Percentiles rank a stretch among this genome's conserved stretches.
phyloP scores from a whole-genome alignment of 2,113 vertebrate species.

The Suricata suricatta region DNA sequence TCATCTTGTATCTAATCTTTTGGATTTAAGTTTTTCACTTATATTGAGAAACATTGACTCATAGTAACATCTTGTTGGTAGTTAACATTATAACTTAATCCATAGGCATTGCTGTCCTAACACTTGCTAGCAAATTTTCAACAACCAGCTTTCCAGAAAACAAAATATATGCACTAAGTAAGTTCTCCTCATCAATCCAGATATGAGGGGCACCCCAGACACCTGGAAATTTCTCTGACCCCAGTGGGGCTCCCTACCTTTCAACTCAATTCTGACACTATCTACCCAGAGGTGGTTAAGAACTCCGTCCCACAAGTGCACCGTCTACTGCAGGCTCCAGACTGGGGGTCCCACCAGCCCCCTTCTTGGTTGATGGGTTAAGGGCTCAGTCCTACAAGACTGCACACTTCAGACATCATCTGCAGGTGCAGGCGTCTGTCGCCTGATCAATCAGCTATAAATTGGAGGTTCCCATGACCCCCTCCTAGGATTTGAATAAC shows the following conservation, averaged over 20 bases:
- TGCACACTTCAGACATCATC: neutral
- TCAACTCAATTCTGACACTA: neutral
- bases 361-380: neutral
- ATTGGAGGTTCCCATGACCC: neutral
- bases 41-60: neutral
- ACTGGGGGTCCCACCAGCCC: neutral
- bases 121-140: neutral
- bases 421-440: neutral
- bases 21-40: neutral
- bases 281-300: neutral
- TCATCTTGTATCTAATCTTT: slow-evolving; percentile 14
- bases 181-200: neutral
- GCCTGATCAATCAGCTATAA: too few relatives aligned
- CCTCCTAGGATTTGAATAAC: neutral
- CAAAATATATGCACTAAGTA: neutral
- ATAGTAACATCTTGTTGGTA: neutral
- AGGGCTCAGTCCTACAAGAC: neutral
- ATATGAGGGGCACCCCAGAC: neutral
- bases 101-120: neutral
- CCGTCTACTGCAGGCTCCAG: neutral
- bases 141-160: slow-evolving; percentile 21
- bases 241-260: neutral
- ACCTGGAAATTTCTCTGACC: neutral
- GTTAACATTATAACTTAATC: neutral
- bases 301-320: neutral